Evolutionary conservation across 2,797 vertebrate species (phyloP).

Genomic region (Pantherophis vulpinus): DNA sequence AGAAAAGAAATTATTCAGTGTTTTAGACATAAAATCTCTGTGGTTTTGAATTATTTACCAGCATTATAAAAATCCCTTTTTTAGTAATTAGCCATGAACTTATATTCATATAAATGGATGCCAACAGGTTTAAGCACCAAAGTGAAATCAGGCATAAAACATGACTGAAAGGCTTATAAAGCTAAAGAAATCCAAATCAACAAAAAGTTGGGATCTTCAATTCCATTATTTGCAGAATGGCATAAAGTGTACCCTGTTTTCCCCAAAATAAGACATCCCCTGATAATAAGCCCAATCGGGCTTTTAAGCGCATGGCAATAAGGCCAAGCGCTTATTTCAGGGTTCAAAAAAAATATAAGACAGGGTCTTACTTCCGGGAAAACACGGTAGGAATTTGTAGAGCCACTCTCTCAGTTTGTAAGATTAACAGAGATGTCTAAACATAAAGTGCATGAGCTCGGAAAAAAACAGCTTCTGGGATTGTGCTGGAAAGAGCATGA

Average conservation of each 20-base stretch:
- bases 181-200: neutral
- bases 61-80: neutral
- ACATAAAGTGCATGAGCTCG: neutral
- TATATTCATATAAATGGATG: neutral
- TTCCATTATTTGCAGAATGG: conserved; percentile 43
- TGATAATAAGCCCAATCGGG: no score
- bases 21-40: neutral
- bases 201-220: neutral
- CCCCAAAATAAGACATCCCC: no score
- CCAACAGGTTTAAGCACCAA: neutral
- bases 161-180: conserved; percentile 31
- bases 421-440: neutral
- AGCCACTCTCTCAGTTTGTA: conserved; percentile 19
- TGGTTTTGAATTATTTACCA: neutral
- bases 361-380: no score
- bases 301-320: no score
- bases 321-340: no score
- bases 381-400: neutral
- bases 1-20: neutral
- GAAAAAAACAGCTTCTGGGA: neutral
- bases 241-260: neutral
- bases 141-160: conserved; percentile 30
- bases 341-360: no score
- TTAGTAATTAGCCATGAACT: neutral
- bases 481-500: neutral